Evolutionary conservation across 35 echinoderm and acorn worm species (phyloP).

Genomic region (Stichopus chloronotus): DNA sequence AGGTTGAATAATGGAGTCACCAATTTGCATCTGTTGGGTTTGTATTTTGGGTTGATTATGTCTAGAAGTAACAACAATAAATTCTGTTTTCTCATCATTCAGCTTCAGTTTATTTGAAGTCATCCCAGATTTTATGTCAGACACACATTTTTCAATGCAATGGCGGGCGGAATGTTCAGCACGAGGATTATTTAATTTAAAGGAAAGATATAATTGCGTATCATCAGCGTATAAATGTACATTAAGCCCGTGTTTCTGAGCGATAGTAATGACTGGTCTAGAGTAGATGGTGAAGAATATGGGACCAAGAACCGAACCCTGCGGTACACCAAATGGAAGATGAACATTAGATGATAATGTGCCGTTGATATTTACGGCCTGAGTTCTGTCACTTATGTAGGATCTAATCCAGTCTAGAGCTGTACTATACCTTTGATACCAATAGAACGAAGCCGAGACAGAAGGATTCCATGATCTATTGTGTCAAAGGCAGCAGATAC

Average conservation of each 20-base stretch:
- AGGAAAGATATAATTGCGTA: background rate
- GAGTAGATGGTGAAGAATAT: no score
- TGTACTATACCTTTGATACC: background rate
- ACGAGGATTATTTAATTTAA: background rate
- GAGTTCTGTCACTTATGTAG: background rate
- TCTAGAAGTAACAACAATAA: no score
- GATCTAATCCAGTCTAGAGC: conserved; percentile 23
- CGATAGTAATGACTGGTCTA: background rate
- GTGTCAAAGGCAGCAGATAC: conserved; percentile 54
- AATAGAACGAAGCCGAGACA: background rate
- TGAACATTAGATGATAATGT: background rate
- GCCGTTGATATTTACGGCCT: background rate
- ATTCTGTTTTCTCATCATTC: background rate
- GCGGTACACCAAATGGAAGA: conserved; percentile 14
- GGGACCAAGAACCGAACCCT: background rate
- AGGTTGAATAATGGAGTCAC: no score
- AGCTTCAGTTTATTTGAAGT: conserved; percentile 16
- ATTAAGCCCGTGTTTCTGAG: background rate
- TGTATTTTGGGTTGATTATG: no score
- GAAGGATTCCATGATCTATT: conserved; percentile 7
- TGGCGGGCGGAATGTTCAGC: background rate
- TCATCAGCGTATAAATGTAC: background rate
- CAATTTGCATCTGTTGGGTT: no score
- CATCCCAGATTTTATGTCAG: background rate
- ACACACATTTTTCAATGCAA: no score